These are phyloP conservation scores for Verasper variegatus DNA, from an alignment of 2,113 vertebrate genomes.

Conservation along the genomic window DNA sequence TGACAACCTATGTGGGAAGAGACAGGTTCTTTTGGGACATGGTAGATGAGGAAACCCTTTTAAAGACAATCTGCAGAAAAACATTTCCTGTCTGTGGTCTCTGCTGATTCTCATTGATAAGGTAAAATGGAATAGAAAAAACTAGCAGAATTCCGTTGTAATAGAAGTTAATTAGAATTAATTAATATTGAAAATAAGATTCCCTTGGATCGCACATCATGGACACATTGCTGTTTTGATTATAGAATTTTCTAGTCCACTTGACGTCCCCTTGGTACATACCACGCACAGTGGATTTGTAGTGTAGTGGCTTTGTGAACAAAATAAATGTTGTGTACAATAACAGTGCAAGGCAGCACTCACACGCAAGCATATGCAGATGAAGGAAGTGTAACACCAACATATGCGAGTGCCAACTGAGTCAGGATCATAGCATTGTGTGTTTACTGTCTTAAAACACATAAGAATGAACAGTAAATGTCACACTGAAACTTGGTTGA, in stretches of 20 bases:
- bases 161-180: no score
- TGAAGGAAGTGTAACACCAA: neutral
- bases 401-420: neutral
- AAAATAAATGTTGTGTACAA: no score
- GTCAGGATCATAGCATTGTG: neutral
- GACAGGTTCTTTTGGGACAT: neutral
- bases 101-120: neutral
- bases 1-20: neutral
- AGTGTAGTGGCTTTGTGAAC: no score
- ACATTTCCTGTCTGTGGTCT: neutral
- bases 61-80: no score
- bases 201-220: no score
- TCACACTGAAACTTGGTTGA: neutral
- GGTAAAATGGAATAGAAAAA: neutral
- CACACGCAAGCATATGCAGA: neutral
- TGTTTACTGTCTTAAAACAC: neutral
- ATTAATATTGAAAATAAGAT: no score
- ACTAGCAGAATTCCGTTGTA: no score
- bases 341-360: neutral
- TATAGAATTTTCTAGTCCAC: no score
- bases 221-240: no score
- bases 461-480: neutral
- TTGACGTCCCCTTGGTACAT: no score
- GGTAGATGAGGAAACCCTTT: no score
- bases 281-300: no score